Percentiles rank a stretch among this genome's conserved stretches.
Conservation (phyloP, 2,888 invertebrate species). For the Nephrotoma appendiculata region DNA sequence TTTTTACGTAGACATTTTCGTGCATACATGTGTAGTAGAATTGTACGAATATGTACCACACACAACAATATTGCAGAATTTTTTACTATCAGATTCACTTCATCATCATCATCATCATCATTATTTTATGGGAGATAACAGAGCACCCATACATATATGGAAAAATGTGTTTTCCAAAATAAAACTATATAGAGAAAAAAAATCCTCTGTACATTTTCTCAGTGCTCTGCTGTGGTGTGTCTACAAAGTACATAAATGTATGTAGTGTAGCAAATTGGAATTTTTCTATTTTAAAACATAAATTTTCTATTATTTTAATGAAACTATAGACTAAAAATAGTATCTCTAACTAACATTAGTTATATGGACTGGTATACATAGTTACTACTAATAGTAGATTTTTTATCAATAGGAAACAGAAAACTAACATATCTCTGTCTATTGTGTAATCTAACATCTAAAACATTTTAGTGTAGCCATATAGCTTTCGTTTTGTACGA, state of each 20-base stretch:
- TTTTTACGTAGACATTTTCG: too few relatives aligned
- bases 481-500: neutral
- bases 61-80: neutral
- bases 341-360: neutral
- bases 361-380: neutral
- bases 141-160: neutral
- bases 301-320: neutral
- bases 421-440: neutral
- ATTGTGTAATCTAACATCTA: neutral
- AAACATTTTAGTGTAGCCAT: neutral
- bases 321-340: neutral
- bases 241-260: neutral
- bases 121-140: neutral
- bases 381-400: neutral
- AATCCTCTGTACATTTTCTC: neutral
- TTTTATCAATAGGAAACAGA: neutral
- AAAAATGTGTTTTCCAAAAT: neutral
- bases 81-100: neutral
- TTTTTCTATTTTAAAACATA: neutral
- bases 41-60: neutral
- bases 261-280: neutral
- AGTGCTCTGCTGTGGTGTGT: neutral
- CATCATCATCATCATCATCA: neutral
- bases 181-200: neutral
- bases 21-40: too few relatives aligned